Base-by-base conservation (phyloP, 2,888 invertebrate species). In the Epirrhoe alternata region DNA sequence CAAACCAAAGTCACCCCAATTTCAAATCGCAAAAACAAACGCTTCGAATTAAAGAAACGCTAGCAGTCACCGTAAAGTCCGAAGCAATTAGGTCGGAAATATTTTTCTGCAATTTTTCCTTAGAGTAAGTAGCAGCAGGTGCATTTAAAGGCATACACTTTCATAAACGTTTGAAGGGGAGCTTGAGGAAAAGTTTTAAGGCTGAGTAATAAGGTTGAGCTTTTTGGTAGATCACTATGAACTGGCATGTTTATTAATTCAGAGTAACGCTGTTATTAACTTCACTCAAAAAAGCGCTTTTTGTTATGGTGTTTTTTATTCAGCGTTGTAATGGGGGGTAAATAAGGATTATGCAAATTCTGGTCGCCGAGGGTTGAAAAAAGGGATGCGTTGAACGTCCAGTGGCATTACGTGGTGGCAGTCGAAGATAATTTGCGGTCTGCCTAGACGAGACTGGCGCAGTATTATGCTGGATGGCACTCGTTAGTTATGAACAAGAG, bases 111-210 rank as follows among this genome's bases (percentile, higher is more conserved):
- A 74, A 77, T 80, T 82, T 79, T 74, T 68, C 74, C 77, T 67
- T 71, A 65, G 77, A 79, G 81, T 77, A 72, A 78, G 79, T 77
- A 82, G 63, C 56, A 86, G 83, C 88, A 89, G 87, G 87, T 89
- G 89, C 84, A 86, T 81, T 86, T 84, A 85, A 88, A 80, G 81
- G 83, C 82, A 83, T 88, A 85, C 84, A 85, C 85, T 85, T 85
- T 85, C 81, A 85, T 87, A 86, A 87, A 84, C 84, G 83, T 86
- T 83, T 83, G 73, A 74, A 80, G 59, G 61, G 68, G 49, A 78
- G 73, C 74, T 70, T 73, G 74, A 69, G 68, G 71, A 81, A 85
- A 85, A 82, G 86, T 87, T 83, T 82, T 82, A 78, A 78, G 75
- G 79, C 84, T 80, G 86, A 86, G 87, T 87, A 58, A 89, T 89